phyloP scores from a whole-genome alignment of 1,140 invertebrate genomes.

The Leptonema lineaticorne region DNA sequence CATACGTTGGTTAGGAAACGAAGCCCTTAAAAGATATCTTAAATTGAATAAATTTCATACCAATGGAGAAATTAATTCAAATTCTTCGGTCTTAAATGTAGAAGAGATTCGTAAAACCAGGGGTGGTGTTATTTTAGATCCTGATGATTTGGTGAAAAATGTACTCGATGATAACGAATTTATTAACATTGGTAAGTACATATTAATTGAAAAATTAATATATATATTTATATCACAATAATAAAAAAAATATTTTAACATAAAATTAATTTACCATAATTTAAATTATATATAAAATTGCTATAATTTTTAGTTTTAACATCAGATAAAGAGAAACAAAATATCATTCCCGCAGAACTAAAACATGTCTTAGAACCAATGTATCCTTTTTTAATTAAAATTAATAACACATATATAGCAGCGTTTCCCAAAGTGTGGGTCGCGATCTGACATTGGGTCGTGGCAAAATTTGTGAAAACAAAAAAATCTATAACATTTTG shows the following conservation, averaged over 20 bases:
- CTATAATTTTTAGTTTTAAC: slow-evolving; percentile 56
- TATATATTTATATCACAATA: no score
- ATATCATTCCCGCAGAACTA: slow-evolving; percentile 58
- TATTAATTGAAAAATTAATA: no score
- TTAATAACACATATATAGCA: neutral
- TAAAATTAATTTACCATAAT: neutral
- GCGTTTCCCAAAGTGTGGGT: no score
- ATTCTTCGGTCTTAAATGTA: slow-evolving; percentile 44
- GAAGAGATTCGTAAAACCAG: slow-evolving; percentile 62
- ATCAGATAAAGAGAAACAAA: slow-evolving; percentile 58
- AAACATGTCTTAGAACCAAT: slow-evolving; percentile 64
- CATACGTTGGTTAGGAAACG: slow-evolving; percentile 60
- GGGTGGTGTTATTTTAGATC: slow-evolving; percentile 64
- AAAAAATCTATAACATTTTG: no score
- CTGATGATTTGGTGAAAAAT: slow-evolving; percentile 58
- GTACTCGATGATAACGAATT: slow-evolving; percentile 68
- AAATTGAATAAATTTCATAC: slow-evolving; percentile 44
- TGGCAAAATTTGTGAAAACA: no score
- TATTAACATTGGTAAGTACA: slow-evolving; percentile 60
- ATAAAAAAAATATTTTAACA: neutral
- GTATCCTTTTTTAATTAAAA: slow-evolving; percentile 50
- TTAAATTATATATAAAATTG: neutral
- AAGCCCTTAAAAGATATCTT: slow-evolving; percentile 58
- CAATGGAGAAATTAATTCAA: slow-evolving; percentile 41
- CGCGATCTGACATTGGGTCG: no score